Evolutionary conservation across 2,113 vertebrate genomes (phyloP).

Genomic region (Galeopterus variegatus): DNA sequence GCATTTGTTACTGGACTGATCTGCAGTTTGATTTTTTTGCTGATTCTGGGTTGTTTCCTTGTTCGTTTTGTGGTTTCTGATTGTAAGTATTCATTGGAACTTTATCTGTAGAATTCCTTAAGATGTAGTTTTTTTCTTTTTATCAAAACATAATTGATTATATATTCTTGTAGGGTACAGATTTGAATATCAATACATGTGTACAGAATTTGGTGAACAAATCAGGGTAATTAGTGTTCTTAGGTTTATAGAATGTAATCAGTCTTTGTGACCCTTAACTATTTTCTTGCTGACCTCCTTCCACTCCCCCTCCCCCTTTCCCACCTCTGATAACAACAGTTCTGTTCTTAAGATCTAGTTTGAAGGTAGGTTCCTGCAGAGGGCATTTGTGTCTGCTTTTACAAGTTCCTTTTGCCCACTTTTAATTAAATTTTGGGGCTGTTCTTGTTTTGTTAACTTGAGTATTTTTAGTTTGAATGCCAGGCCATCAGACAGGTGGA

Average conservation of each 20-base stretch:
- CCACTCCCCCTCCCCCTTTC: too few species aligned
- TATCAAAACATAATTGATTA: too few species aligned
- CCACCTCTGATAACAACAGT: too few species aligned
- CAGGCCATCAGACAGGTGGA: not conserved
- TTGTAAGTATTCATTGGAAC: not conserved
- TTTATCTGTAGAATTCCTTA: not conserved
- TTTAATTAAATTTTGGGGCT: not conserved
- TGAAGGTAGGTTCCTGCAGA: not conserved
- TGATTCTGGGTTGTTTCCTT: not conserved
- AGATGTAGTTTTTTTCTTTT: not conserved
- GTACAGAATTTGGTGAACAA: too few species aligned
- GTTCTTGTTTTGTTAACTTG: not conserved
- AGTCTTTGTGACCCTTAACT: too few species aligned
- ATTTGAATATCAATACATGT: too few species aligned
- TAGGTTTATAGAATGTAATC: too few species aligned
- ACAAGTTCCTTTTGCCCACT: not conserved
- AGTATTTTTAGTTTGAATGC: not conserved
- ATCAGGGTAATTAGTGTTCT: too few species aligned
- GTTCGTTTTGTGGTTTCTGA: slow-evolving; percentile 20
- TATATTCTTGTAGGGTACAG: too few species aligned
- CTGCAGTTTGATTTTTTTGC: not conserved
- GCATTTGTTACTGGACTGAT: not conserved
- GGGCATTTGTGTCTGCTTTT: not conserved
- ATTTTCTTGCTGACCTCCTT: too few species aligned
- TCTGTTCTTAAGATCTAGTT: not conserved